Percentiles rank a stretch among this genome's conserved stretches.
phyloP scores from a whole-genome alignment of 2,888 invertebrate species.

The Protodeltote pygarga region DNA sequence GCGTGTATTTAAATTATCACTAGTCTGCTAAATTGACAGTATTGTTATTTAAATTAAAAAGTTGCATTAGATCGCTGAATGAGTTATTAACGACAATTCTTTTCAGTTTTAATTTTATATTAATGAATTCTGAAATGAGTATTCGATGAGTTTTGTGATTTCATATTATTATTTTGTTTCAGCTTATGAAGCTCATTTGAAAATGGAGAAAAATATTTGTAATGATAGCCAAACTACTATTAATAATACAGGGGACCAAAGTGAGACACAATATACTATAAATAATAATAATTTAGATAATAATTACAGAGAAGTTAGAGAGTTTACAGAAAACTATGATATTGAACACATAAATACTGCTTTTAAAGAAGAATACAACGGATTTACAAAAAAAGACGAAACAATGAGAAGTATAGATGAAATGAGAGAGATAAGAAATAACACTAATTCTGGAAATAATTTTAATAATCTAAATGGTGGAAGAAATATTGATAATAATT shows the following conservation, averaged over 20 bases:
- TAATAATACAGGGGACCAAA: slow-evolving; percentile 2
- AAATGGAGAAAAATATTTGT: slow-evolving; percentile 50
- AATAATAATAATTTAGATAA: slow-evolving; percentile 39
- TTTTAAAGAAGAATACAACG: slow-evolving; percentile 9
- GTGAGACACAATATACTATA: slow-evolving; percentile 24
- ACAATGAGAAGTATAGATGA: slow-evolving; percentile 27
- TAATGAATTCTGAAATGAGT: no score
- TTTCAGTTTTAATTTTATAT: no score
- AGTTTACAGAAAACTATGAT: not conserved
- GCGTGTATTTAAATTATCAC: no score
- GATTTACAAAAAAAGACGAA: not conserved
- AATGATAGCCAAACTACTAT: no score
- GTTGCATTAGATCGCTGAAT: no score
- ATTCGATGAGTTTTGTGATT: no score
- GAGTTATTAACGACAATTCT: no score
- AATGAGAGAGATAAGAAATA: slow-evolving; percentile 33
- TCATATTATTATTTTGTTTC: slow-evolving; percentile 45
- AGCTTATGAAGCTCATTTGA: slow-evolving; percentile 74
- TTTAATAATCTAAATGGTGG: slow-evolving; percentile 6
- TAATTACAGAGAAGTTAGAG: no score
- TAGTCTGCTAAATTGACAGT: no score
- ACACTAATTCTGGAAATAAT: slow-evolving; percentile 28
- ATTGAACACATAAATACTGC: slow-evolving; percentile 19
- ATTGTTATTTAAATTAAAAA: no score
- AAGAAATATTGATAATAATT: slow-evolving; percentile 11